A percentile compares a stretch with the other conserved stretches of the same genome.
Evolutionary conservation across 2,888 invertebrate genomes (phyloP).

Genomic region (Lydus trimaculatus): DNA sequence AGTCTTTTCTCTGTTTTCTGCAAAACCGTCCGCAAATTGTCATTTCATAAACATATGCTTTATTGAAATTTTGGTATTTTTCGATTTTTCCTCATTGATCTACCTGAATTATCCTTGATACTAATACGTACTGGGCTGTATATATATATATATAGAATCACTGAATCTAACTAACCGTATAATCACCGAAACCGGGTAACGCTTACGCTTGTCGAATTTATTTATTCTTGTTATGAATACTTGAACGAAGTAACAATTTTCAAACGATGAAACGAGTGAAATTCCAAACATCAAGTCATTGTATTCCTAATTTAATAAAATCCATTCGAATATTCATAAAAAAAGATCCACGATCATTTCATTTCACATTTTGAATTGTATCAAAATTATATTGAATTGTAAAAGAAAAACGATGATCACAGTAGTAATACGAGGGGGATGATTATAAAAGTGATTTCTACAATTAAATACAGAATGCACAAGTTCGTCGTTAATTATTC

Average conservation of each 20-base stretch:
- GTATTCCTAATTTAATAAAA: conserved; percentile 4
- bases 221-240: conserved; percentile 22
- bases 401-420: too few relatives aligned
- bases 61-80: background rate
- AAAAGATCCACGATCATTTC: background rate
- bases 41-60: background rate
- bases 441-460: background rate
- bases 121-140: background rate
- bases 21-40: background rate
- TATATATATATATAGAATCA: background rate
- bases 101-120: background rate
- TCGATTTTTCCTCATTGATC: background rate
- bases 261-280: background rate
- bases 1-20: background rate
- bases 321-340: background rate
- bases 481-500: background rate
- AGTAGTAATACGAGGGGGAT: too few relatives aligned
- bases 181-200: conserved; percentile 23
- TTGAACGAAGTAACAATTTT: conserved; percentile 23
- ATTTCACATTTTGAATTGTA: too few relatives aligned
- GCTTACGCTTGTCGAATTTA: conserved; percentile 18
- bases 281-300: background rate
- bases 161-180: conserved; percentile 24
- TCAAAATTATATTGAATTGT: too few relatives aligned
- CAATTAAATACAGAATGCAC: background rate